Conservation (phyloP, 2,888 invertebrate genomes). For the Dermolepida albohirtum region DNA sequence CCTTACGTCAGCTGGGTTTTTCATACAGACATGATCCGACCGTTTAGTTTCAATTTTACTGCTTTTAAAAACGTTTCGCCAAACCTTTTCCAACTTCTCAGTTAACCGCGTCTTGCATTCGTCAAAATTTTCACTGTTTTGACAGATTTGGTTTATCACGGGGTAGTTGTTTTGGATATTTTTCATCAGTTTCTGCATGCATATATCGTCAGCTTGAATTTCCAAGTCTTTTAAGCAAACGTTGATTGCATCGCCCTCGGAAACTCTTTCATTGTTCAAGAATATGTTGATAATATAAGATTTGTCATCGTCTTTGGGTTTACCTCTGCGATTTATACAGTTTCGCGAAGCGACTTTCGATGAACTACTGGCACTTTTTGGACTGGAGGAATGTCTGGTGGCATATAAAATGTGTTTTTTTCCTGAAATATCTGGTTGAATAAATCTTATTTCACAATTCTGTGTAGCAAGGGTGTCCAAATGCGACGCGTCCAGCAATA, state of each 20-base stretch:
- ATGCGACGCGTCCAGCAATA: no score
- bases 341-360: background rate
- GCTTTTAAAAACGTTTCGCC: slow-evolving; percentile 8
- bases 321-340: background rate
- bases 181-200: slow-evolving; percentile 9
- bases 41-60: background rate
- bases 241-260: background rate
- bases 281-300: slow-evolving; percentile 23
- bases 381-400: no score
- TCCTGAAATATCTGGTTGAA: no score
- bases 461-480: no score
- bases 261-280: slow-evolving; percentile 1
- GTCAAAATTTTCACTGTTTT: background rate
- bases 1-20: no score
- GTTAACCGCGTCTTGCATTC: background rate
- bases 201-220: slow-evolving; percentile 2
- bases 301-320: background rate
- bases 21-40: no score
- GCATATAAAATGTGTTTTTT: no score
- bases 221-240: slow-evolving; percentile 15
- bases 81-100: background rate
- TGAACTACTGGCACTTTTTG: background rate
- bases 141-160: slow-evolving; percentile 1
- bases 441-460: no score
- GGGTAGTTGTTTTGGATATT: slow-evolving; percentile 21